Evolutionary conservation across 2,797 vertebrate species (phyloP), one percentile per base, ranked within the genome.

Genomic region (Dendrocincla fuliginosa): DNA sequence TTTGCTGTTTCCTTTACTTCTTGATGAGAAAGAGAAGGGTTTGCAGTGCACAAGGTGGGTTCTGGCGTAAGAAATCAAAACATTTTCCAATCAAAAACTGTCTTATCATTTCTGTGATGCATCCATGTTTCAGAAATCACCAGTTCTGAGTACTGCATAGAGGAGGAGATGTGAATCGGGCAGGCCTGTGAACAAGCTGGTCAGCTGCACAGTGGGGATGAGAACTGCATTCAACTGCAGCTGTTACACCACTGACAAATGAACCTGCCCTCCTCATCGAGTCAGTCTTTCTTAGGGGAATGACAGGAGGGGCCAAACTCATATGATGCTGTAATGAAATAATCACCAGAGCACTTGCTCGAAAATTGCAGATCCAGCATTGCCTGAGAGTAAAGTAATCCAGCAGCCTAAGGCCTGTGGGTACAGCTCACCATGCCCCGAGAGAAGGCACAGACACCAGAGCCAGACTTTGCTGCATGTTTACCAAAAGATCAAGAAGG

Each of bases 211-310:
- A 30, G 44, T 12, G 3, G 59, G 70, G 55, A 84, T 57, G 56
- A 91, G 77, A 89, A 87, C 33, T 37, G 63, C 60, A 33, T 91
- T 93, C 69, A 86, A 56, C 74, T 87, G 86, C 93, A 97, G 96
- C 94, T 94, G 91, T 94, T 90, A 73, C 50, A 59, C 42, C 65
- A 47, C 69, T 93, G 88, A 91, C 90, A 95, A 90, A 89, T 60
- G 88, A 95, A 93, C 78, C 80, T 90, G 63, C 67, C 59, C 52
- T 91, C 73, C 56, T 90, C 78, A 56, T 50, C 11, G 1, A 78
- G 65, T 41, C 80, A 76, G 55, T 69, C 91, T 73, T 89, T 91
- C 94, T 79, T 52, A 52, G 91, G 11, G 41, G 53, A 60, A 67
- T 65, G 52, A 41, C 55, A 44, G 70, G 75, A 95, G 88, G 67